Base-by-base conservation (phyloP, 2,797 vertebrate genomes). In the Sibirionetta formosa region DNA sequence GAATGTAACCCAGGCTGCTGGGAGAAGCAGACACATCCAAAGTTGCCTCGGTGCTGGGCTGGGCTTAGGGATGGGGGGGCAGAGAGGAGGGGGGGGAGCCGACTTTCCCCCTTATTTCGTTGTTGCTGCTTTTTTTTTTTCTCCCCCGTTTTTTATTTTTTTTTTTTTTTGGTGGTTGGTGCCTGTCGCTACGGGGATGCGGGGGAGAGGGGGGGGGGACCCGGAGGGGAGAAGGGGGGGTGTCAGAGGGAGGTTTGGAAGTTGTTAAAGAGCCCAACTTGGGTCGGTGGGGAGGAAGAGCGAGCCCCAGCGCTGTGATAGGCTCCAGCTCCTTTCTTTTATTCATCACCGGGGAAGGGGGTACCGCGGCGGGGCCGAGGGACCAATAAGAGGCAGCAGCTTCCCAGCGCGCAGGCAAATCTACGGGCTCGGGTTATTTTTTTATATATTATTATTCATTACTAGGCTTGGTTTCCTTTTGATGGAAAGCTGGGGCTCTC, bases 191-290 rank as follows among this genome's bases (percentile, higher is more conserved):
- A 68, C 19, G 73, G 63, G 79, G 29, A 24, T 69, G 53, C 26
- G 26, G 24, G 46, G 26, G 27, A 31, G 44, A 64, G 69, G n/a
- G 35, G 4, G 44, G 58, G 61, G 66, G 46, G 64, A 98, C 82
- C 51, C 56, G 54, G 96, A 94, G 97, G 98, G 92, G 29, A 5
- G 27, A 14, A 2, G 36, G 73, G 44, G 72, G 80, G 14, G 33
- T 6, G 97, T 98, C 98, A 98, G 97, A 97, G 96, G 97, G 96
- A 96, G 97, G 94, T 94, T 98, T 93, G 98, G 97, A 98, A 98
- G 98, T 98, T 99, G 98, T 98, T 98, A 97, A 98, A 98, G 98
- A 97, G 97, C 95, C 97, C 97, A 99, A 99, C 98, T 99, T 99
- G 98, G 96, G 98, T 97, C 97, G 97, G 95, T 96, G 97, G 97